Percentiles rank a stretch among this genome's conserved stretches.
Conservation (phyloP, 2,888 invertebrate genomes). For the Aelia acuminata region DNA sequence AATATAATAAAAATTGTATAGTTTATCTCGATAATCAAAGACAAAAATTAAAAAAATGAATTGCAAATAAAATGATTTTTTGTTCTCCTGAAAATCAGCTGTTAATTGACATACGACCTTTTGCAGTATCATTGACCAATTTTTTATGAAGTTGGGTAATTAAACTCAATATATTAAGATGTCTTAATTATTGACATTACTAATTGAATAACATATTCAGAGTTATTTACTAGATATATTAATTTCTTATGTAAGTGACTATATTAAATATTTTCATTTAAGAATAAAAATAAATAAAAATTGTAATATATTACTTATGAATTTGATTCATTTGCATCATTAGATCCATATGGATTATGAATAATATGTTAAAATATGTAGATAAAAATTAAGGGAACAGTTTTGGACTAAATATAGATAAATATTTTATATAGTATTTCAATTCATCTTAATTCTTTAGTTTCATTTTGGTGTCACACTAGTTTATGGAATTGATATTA, state of each 20-base stretch:
- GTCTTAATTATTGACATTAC: too few relatives aligned
- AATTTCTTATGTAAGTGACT: neutral
- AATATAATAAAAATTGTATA: too few relatives aligned
- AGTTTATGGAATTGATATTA: too few relatives aligned
- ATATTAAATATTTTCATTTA: neutral
- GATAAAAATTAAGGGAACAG: neutral
- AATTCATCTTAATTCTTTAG: too few relatives aligned
- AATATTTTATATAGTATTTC: neutral
- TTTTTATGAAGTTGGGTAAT: too few relatives aligned
- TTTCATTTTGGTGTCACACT: too few relatives aligned
- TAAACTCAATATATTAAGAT: neutral
- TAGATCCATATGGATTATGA: neutral
- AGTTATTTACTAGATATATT: neutral
- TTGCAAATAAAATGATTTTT: too few relatives aligned
- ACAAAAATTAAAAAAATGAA: too few relatives aligned
- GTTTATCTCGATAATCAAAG: too few relatives aligned
- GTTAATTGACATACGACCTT: too few relatives aligned
- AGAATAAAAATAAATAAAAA: neutral
- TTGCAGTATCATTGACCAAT: too few relatives aligned
- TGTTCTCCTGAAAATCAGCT: too few relatives aligned
- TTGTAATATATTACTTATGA: neutral
- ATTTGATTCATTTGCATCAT: neutral
- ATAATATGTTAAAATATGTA: neutral
- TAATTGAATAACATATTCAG: neutral
- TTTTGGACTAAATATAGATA: neutral